Evolutionary conservation across 2,888 invertebrate genomes (phyloP).

Genomic region (Caenorhabditis sp.): DNA sequence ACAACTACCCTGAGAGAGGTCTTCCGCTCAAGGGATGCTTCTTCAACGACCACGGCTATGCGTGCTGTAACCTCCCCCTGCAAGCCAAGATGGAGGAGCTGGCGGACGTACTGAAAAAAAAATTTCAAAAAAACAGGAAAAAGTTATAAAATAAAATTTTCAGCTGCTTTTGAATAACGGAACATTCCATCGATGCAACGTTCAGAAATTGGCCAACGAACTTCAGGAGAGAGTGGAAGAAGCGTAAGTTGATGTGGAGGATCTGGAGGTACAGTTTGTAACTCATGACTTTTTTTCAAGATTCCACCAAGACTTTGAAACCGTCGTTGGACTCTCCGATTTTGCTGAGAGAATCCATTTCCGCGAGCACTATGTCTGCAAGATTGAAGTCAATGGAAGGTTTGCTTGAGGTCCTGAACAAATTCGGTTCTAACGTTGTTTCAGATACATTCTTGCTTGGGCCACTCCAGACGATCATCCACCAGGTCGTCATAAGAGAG

Average conservation of each 20-base stretch:
- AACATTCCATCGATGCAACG: constrained; percentile 62
- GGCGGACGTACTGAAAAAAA: constrained; percentile 61
- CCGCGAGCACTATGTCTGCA: constrained; percentile 62
- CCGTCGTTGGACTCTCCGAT: constrained; percentile 59
- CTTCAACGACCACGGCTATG: constrained; percentile 62
- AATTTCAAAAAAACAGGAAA: too few species aligned
- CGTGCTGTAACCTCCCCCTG: constrained; percentile 45
- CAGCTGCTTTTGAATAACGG: constrained; percentile 54
- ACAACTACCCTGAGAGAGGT: constrained; percentile 60
- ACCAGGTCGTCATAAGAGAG: constrained; percentile 25
- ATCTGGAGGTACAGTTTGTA: background rate
- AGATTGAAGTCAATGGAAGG: constrained; percentile 65
- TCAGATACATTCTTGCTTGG: constrained; percentile 57
- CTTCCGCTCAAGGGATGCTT: constrained; percentile 62
- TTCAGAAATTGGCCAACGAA: constrained; percentile 61
- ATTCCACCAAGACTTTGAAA: constrained; percentile 54
- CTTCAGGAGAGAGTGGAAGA: constrained; percentile 47
- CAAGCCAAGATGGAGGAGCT: constrained; percentile 56
- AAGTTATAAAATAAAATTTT: background rate
- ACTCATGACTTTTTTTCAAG: constrained; percentile 16
- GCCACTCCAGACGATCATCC: constrained; percentile 49
- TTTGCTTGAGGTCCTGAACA: constrained; percentile 6
- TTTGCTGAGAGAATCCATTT: constrained; percentile 64
- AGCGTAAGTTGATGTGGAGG: constrained; percentile 24
- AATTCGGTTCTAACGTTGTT: background rate